Percentiles rank a stretch among this genome's conserved stretches.
Conservation (phyloP, 2,113 vertebrate species). For the Sigmodon hispidus region DNA sequence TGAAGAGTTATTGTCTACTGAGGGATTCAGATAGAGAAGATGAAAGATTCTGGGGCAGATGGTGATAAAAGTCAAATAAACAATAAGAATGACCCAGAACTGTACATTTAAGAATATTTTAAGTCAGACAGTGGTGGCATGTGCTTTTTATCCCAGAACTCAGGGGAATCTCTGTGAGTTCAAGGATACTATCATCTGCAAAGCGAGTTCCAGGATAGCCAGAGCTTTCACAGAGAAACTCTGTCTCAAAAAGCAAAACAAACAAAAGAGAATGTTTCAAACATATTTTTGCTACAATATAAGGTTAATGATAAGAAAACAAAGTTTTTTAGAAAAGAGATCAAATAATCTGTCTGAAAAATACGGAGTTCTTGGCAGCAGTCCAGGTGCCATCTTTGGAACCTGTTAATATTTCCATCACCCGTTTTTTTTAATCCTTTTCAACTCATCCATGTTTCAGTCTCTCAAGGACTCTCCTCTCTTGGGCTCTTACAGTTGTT, state of each 20-base stretch:
- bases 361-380: neutral
- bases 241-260: neutral
- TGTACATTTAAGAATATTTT: neutral
- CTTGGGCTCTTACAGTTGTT: neutral
- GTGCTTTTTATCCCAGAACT: neutral
- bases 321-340: neutral
- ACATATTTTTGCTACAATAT: neutral
- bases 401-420: neutral
- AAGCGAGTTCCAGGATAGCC: neutral
- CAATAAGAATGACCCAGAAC: neutral
- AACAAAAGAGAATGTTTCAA: neutral
- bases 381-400: neutral
- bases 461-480: too few species aligned
- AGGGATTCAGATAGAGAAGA: neutral
- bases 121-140: neutral
- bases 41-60: neutral
- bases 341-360: neutral
- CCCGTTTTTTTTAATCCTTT: accelerated
- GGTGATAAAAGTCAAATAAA: neutral
- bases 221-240: neutral
- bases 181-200: neutral
- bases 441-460: neutral
- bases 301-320: neutral
- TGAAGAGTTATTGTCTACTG: neutral
- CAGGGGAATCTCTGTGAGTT: neutral